Percentiles rank a stretch among this genome's conserved stretches.
These are phyloP conservation scores for Phycodurus eques DNA, from an alignment of 2,113 vertebrate species.

Conservation along the genomic window DNA sequence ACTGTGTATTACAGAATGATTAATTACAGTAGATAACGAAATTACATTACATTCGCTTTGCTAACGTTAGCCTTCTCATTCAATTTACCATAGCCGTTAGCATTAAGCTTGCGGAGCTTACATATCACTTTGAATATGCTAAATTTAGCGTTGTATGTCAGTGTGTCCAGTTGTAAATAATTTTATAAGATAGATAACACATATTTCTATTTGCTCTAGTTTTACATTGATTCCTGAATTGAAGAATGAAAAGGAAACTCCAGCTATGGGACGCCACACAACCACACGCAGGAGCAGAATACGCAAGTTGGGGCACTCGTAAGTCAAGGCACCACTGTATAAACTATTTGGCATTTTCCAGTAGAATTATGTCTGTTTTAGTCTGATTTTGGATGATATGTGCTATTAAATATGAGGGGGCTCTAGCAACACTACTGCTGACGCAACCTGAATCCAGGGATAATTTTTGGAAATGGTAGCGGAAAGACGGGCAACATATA, in stretches of 20 bases:
- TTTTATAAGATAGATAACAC: neutral
- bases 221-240: neutral
- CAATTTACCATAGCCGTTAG: neutral
- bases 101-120: neutral
- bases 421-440: neutral
- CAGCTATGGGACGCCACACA: neutral
- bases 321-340: neutral
- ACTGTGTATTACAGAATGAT: neutral
- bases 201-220: neutral
- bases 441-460: neutral
- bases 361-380: neutral
- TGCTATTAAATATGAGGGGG: neutral
- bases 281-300: no score
- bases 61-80: neutral
- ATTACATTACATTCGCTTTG: neutral
- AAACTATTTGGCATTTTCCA: neutral
- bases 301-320: no score
- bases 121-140: neutral
- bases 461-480: neutral
- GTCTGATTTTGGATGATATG: no score
- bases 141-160: neutral
- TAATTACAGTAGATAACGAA: neutral
- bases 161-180: neutral
- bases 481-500: slow-evolving; percentile 15
- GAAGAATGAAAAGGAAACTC: neutral